Percentiles rank a stretch among this genome's conserved stretches.
phyloP scores from a whole-genome alignment of 2,797 vertebrate genomes.

The Glyptemys insculpta region DNA sequence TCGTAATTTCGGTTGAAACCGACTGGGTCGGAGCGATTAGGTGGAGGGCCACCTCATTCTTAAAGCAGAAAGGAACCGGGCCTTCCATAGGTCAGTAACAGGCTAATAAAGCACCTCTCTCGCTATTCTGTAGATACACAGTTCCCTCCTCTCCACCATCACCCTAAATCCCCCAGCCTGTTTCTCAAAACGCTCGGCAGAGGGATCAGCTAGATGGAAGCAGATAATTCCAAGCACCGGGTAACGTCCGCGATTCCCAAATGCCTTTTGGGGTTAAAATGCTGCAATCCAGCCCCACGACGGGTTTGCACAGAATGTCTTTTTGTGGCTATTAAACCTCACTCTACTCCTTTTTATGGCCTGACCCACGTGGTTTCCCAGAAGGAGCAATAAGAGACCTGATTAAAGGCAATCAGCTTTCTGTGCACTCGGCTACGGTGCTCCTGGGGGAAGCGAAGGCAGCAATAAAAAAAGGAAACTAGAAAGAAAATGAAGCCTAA shows the following conservation, averaged over 20 bases:
- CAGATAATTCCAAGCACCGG: conserved; percentile 25
- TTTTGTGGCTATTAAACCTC: conserved; percentile 59
- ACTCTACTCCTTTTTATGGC: conserved; percentile 54
- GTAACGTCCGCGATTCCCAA: conserved; percentile 19
- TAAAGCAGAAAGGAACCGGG: conserved; percentile 37
- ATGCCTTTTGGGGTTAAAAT: conserved; percentile 54
- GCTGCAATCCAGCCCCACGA: conserved; percentile 34
- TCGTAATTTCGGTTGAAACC: conserved; percentile 68
- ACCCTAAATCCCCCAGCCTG: conserved; percentile 39
- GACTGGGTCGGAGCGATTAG: conserved; percentile 57
- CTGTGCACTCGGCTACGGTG: conserved; percentile 40
- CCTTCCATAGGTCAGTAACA: conserved; percentile 39
- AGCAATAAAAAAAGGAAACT: conserved; percentile 45
- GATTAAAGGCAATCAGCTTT: conserved; percentile 67
- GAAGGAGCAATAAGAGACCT: conserved; percentile 49
- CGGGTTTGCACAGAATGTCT: conserved; percentile 48
- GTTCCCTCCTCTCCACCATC: conserved; percentile 30
- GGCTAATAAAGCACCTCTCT: conserved; percentile 30
- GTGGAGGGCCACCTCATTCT: conserved; percentile 5
- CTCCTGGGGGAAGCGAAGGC: conserved; percentile 58
- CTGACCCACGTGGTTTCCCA: conserved; percentile 51
- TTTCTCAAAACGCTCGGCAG: conserved; percentile 35
- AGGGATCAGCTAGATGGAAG: conserved; percentile 56
- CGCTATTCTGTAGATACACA: conserved; percentile 23
- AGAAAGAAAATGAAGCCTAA: conserved; percentile 67